Base-by-base conservation (phyloP, 2,113 vertebrate genomes). In the Azemiops feae region DNA sequence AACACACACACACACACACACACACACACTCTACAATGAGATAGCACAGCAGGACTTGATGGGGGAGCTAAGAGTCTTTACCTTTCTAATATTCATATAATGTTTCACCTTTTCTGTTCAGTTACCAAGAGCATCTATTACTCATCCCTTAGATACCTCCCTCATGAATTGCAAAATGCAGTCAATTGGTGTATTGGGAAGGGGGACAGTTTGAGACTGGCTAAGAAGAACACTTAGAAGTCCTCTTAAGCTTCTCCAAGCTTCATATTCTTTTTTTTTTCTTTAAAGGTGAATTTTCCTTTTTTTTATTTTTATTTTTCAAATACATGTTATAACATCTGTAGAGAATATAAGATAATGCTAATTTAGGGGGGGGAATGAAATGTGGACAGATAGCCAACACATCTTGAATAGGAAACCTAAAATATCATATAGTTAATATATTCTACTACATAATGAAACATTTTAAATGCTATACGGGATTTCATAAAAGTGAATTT, bases 1-100 rank as follows among this genome's bases (percentile, higher is more conserved):
- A 39, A 39, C 0, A 39, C 2, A 6, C 45, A 47, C 0, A 7
- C 74, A 43, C 0, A 22, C 0, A 7, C 18, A 43, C 0, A 39
- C 0, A 7, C 18, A 43, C 0, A 43, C 2, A 7, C 74, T 1
- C 7, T 43, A 4, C 34, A 39, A 43, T 81, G 20, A 43, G 74
- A 22, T 39, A 20, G 6, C 69, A 39, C 16, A 81, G 69, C 16
- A 81, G 69, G 69, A 22, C 1, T 22, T 39, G 18, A 16, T 39
- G 69, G 18, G 69, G 18, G 34, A 81, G 18, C 7, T 34, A 43
- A 81, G 6, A 81, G 18, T 81, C 74, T 81, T 81, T 43, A 43
- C 6, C 34, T 81, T 81, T 43, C 34, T 43, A 81, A 43, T 81
- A 22, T 39, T 81, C 18, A 81, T 43, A 81, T 81, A 43, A 43